Base-by-base conservation (phyloP, 2,888 invertebrate species). In the Microctonus brassicae region DNA sequence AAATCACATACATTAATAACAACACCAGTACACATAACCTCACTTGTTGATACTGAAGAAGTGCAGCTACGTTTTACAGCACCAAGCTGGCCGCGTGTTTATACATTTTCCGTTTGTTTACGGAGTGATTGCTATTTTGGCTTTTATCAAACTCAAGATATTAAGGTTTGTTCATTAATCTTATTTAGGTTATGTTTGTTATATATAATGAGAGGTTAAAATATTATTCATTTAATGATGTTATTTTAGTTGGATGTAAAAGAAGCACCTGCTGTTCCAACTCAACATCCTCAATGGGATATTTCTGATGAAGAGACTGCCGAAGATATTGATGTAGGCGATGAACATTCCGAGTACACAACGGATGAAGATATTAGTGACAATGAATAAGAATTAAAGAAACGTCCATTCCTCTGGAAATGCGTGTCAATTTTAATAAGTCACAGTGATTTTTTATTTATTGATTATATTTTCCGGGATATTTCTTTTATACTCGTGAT, bases 211-310 rank as follows among this genome's bases (percentile, higher is more conserved):
- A 36, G 62, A 2, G 1, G 11, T 33, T 65, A 47, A 20, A 33
- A 1, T 11, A 33, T 42, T 65, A 47, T 57, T 20, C 10, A 53
- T 24, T 47, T 1, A 5, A 47, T 20, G 9, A 39, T 13, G 76
- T 47, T 75, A 69, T 80, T 87, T 36, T 82, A 93, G 94, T 89
- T 99, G 88, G 98, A 99, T 88, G 99, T 99, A 75, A 96, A 98
- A 88, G 97, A 97, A 88, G 98, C 98, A 29, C 95, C 96, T 76
- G 95, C 94, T 80, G 92, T 97, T 82, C 95, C 96, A 75, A 94
- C 93, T 65, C 94, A 95, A 84, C 97, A 98, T 89, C 97, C 97
- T n/a, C 98, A 98, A 89, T 98, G 98, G 98, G 97, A 98, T 83
- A 94, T 97, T 84, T 95, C 95, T 77, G 97, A 97, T 84, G 97